Percentiles rank a stretch among this genome's conserved stretches.
Conservation (phyloP, 2,888 invertebrate species). For the Synergus japonicus region DNA sequence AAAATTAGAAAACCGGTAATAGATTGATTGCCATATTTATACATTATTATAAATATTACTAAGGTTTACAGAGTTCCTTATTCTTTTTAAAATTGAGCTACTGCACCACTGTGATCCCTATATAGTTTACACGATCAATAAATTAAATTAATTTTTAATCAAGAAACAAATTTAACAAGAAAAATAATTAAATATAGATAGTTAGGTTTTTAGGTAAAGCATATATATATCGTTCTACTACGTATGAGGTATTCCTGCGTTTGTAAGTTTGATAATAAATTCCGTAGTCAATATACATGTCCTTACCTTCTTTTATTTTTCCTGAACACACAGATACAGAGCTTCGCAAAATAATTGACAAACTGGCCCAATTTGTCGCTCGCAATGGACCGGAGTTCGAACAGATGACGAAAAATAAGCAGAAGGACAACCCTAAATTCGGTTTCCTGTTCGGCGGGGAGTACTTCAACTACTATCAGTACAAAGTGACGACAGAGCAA, state of each 20-base stretch:
- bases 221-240: constrained; percentile 3
- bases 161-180: neutral
- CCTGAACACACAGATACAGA: constrained; percentile 86
- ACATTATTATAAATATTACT: too few species aligned
- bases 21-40: too few species aligned
- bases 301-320: neutral
- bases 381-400: constrained; percentile 99
- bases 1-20: too few species aligned
- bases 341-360: constrained; percentile 97
- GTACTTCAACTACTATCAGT: constrained; percentile 97
- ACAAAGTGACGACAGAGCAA: constrained; percentile 96
- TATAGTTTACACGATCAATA: neutral
- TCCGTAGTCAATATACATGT: neutral
- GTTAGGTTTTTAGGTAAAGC: constrained; percentile 36
- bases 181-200: constrained; percentile 11
- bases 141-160: neutral
- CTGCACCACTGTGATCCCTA: neutral
- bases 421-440: constrained; percentile 98
- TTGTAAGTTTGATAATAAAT: neutral
- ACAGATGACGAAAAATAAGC: constrained; percentile 98
- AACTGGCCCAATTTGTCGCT: constrained; percentile 98
- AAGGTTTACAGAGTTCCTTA: neutral
- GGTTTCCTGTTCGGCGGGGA: constrained; percentile 98
- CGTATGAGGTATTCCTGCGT: constrained; percentile 5
- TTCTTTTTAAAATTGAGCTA: neutral